Conservation (phyloP, 2,888 invertebrate genomes). For the Caenorhabditis parvicauda region DNA sequence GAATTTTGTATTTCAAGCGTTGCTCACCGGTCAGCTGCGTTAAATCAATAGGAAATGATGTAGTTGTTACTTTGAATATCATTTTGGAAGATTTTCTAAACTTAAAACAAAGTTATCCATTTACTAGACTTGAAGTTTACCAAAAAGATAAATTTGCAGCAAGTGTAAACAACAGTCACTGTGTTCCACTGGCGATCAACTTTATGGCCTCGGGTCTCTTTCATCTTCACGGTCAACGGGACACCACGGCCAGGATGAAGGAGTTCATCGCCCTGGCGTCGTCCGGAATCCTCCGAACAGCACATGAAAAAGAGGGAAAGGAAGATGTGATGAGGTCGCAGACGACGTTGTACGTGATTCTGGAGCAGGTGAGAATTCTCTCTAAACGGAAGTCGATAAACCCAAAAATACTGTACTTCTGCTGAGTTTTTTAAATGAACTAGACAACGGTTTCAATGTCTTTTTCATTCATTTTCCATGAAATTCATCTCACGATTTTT, state of each 20-base stretch:
- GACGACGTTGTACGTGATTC: slow-evolving; percentile 83
- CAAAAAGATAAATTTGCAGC: too few species aligned
- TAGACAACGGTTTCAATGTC: too few species aligned
- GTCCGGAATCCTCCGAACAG: slow-evolving; percentile 86
- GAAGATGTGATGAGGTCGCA: slow-evolving; percentile 90
- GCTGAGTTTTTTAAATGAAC: too few species aligned
- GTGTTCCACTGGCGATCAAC: slow-evolving; percentile 92
- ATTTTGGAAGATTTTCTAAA: too few species aligned
- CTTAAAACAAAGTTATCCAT: too few species aligned
- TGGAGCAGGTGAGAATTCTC: slow-evolving; percentile 72
- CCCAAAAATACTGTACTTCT: too few species aligned
- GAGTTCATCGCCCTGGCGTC: slow-evolving; percentile 87
- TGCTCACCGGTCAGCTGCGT: too few species aligned
- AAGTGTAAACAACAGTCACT: slow-evolving; percentile 87
- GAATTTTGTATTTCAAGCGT: background rate
- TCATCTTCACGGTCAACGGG: slow-evolving; percentile 89
- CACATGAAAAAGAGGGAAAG: slow-evolving; percentile 82
- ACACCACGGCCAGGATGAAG: slow-evolving; percentile 95
- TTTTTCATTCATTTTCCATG: too few species aligned
- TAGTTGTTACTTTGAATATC: background rate
- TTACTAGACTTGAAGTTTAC: background rate
- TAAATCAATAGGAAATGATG: background rate
- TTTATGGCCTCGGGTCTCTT: slow-evolving; percentile 94
- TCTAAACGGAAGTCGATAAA: too few species aligned
- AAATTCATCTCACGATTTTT: too few species aligned